Conservation (phyloP, 2,888 invertebrate species). For the Salticus scenicus region DNA sequence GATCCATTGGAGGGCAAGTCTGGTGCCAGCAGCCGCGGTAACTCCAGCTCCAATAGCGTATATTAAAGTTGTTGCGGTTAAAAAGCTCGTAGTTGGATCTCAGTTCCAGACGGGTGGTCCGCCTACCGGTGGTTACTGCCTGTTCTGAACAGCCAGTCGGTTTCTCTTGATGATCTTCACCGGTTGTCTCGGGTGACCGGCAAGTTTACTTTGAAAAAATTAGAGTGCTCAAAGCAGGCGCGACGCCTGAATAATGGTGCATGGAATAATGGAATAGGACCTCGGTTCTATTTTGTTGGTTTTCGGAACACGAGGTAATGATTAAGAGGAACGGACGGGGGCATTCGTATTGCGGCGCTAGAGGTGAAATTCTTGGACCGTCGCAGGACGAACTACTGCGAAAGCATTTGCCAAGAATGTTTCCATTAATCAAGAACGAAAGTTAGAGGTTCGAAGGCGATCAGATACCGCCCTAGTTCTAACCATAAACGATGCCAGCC, state of each 20-base stretch:
- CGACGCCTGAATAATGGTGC: no score
- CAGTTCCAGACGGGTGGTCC: constrained; percentile 74
- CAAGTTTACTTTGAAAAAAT: no score
- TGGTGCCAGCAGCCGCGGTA: constrained; percentile 85
- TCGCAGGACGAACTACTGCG: constrained; percentile 81
- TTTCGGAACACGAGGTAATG: constrained; percentile 65
- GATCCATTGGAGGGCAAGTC: constrained; percentile 82
- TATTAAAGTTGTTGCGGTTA: constrained; percentile 84
- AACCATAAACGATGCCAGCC: no score
- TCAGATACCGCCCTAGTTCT: constrained; percentile 82
- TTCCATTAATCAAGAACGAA: constrained; percentile 83
- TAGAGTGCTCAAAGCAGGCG: no score
- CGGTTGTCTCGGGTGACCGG: no score
- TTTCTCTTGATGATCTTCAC: no score
- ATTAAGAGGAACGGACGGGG: constrained; percentile 67
- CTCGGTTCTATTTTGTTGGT: constrained; percentile 63
- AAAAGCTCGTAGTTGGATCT: constrained; percentile 81
- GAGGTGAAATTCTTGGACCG: constrained; percentile 82
- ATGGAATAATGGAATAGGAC: no score
- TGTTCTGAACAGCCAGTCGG: no score
- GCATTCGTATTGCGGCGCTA: constrained; percentile 76
- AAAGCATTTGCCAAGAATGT: constrained; percentile 83
- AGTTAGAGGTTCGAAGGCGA: constrained; percentile 83
- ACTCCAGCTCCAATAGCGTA: constrained; percentile 83
- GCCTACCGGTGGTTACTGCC: no score